Percentiles rank a stretch among this genome's conserved stretches.
Evolutionary conservation across 2,797 vertebrate species (phyloP).

Genomic region (Natrix natrix): DNA sequence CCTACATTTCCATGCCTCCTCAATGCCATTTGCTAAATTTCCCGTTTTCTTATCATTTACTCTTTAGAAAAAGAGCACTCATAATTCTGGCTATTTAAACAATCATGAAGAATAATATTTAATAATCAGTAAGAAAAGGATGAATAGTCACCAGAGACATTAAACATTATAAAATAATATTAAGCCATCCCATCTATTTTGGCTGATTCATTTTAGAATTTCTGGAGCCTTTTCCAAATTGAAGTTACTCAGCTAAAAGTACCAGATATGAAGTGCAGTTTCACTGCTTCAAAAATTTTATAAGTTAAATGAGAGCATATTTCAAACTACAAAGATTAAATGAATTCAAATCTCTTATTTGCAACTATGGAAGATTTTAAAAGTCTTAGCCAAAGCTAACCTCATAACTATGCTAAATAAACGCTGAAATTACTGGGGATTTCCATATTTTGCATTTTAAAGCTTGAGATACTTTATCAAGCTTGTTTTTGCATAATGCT

Average conservation of each 20-base stretch:
- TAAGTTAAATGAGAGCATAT: conserved; percentile 34
- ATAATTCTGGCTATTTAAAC: neutral
- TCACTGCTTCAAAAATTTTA: neutral
- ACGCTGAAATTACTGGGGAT: neutral
- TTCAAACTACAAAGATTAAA: conserved; percentile 32
- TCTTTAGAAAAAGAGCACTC: neutral
- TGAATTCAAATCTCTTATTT: conserved; percentile 6
- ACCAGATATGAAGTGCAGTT: neutral
- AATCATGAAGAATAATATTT: neutral
- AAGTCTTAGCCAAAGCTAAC: neutral
- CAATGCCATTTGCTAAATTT: neutral
- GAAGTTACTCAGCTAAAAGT: conserved; percentile 14
- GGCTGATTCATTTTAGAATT: conserved; percentile 12
- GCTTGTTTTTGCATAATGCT: neutral
- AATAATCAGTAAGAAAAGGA: neutral
- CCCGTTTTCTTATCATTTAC: neutral
- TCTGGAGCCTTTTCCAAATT: conserved; percentile 11
- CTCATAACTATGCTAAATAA: neutral
- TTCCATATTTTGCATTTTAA: neutral
- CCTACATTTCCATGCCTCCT: neutral
- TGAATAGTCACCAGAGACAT: neutral
- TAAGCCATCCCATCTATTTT: conserved; percentile 5
- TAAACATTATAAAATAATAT: neutral
- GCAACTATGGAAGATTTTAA: conserved; percentile 1
- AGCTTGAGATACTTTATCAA: neutral